Conservation (phyloP, 2,797 vertebrate genomes). For the Allobates femoralis region DNA sequence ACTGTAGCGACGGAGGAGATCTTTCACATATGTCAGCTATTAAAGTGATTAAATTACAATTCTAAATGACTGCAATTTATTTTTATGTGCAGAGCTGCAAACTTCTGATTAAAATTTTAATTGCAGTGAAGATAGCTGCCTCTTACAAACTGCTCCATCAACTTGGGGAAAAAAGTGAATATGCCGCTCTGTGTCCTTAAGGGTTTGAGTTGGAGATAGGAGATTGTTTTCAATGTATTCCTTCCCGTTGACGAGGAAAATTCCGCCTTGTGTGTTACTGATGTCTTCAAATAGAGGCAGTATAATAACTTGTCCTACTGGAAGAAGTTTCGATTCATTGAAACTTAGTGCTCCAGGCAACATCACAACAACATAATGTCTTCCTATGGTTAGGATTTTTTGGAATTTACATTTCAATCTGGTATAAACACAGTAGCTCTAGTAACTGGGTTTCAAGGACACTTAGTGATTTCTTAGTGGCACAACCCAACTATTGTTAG, state of each 20-base stretch:
- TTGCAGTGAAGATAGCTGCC: slow-evolving; percentile 36
- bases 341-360: too few relatives aligned
- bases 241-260: not conserved
- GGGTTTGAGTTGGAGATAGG: not conserved
- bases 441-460: too few relatives aligned
- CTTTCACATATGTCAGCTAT: slow-evolving; percentile 54
- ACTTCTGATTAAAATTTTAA: slow-evolving; percentile 56
- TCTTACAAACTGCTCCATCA: slow-evolving; percentile 26
- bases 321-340: not conserved
- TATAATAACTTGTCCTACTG: not conserved
- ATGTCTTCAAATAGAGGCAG: too few relatives aligned
- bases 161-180: not conserved
- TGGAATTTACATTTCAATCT: too few relatives aligned
- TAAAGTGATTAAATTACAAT: slow-evolving; percentile 53
- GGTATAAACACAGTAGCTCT: too few relatives aligned
- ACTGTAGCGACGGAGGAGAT: slow-evolving; percentile 23
- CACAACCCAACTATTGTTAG: too few relatives aligned
- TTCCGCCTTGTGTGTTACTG: not conserved
- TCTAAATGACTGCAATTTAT: slow-evolving; percentile 53
- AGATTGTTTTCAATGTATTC: not conserved
- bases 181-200: not conserved
- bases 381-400: not conserved
- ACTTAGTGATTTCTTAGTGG: too few relatives aligned
- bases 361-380: not conserved
- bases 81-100: slow-evolving; percentile 48